These are phyloP conservation scores for Chloropsis hardwickii DNA, from an alignment of 2,113 vertebrate genomes.

Conservation along the genomic window DNA sequence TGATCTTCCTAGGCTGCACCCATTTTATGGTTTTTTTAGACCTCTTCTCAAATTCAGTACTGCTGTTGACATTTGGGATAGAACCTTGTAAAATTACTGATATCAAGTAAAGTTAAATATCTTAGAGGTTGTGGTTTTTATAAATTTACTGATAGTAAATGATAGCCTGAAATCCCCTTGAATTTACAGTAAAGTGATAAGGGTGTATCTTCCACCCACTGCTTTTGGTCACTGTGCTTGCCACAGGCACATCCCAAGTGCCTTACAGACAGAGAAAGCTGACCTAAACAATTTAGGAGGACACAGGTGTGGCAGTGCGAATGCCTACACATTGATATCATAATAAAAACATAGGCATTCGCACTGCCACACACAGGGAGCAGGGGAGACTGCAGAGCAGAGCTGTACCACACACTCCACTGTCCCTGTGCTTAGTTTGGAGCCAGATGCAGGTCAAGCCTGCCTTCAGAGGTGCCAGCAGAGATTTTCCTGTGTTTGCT, in stretches of 20 bases:
- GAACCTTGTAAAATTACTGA: not conserved
- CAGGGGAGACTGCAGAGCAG: not conserved
- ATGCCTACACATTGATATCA: too few relatives aligned
- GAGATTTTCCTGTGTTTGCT: not conserved
- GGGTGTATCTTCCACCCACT: not conserved
- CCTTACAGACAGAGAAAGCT: not conserved
- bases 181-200: not conserved
- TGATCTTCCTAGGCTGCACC: not conserved
- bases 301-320: too few relatives aligned
- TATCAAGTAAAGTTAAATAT: not conserved
- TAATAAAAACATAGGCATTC: too few relatives aligned
- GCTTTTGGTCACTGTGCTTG: not conserved
- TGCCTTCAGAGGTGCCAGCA: not conserved
- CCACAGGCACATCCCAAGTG: not conserved
- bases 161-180: not conserved
- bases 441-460: not conserved
- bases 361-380: too few relatives aligned
- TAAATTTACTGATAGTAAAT: not conserved
- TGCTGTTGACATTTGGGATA: accelerated
- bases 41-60: not conserved
- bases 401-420: not conserved
- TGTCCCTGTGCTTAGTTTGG: not conserved
- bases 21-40: not conserved
- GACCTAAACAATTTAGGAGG: not conserved
- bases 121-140: not conserved